Base-by-base conservation (phyloP, 2,113 vertebrate species). In the Sprattus sprattus region DNA sequence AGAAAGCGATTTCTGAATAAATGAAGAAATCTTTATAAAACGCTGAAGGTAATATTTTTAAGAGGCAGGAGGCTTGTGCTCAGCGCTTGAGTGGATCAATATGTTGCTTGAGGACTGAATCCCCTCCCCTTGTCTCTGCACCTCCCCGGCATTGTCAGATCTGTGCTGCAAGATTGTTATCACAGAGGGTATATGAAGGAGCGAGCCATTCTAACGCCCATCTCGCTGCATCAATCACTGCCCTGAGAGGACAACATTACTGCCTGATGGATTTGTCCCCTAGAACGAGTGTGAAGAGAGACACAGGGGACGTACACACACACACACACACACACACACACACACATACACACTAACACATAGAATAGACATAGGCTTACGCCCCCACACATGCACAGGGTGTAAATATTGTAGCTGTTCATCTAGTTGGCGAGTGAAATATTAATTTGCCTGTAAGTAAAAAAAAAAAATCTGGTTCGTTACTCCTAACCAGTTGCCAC, bases 121-220 rank as follows among this genome's bases (percentile, higher is more conserved):
- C 57, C 71, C 80, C 60, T 82, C 52, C 28, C 45, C 71, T 78
- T 16, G 25, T 78, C 71, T 78, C 71, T 15, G 25, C 71, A 4
- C 71, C 71, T 78, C 71, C 50, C 47, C 57, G 85, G 22, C 22
- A 22, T 82, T 47, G 71, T 45, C 82, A 81, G 22, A 32, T 49
- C 44, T 54, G 39, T 50, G 64, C 81, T 39, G 64, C 4, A 10
- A 81, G 88, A 85, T 85, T 67, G 25, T 83, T 81, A 86, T 86
- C 80, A 44, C 25, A 54, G 82, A 82, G 50, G n/a, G 25, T 46
- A 8, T 49, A 9, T 78, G 85, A 86, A 80, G 39, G 39, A 83
- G 85, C 18, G 7, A 78, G 71, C 71, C 71, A 78, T 78, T 78
- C 71, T 13, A 32, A 39, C 28, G 71, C 28, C 28, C 71, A 78